Percentiles rank a stretch among this genome's conserved stretches.
Conservation (phyloP, 2,113 vertebrate species). For the Chamaetylas fuelleborni region DNA sequence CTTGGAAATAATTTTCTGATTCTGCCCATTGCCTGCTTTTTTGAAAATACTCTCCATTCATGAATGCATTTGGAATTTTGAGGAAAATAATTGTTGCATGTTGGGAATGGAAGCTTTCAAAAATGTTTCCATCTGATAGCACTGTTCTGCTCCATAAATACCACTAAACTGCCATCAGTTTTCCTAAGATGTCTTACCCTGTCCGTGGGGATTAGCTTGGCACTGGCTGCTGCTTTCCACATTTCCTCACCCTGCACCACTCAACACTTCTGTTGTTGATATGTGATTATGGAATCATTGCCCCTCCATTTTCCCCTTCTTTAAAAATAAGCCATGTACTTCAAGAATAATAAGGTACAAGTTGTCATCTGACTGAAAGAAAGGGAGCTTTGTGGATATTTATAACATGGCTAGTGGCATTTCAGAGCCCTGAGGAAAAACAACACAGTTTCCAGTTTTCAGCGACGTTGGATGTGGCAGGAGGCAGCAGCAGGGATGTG, state of each 20-base stretch:
- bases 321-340: neutral
- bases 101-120: neutral
- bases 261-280: neutral
- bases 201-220: neutral
- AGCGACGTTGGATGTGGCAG: neutral
- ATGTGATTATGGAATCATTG: neutral
- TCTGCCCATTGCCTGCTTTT: neutral
- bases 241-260: neutral
- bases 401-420: slow-evolving; percentile 21
- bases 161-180: neutral
- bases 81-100: neutral
- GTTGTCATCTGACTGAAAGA: slow-evolving; percentile 21
- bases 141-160: neutral
- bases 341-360: slow-evolving; percentile 14
- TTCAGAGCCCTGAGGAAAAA: slow-evolving; percentile 7
- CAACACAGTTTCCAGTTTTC: neutral
- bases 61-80: neutral
- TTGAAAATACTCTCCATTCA: neutral
- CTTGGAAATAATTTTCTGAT: neutral
- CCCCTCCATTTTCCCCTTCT: neutral
- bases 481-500: neutral
- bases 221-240: neutral
- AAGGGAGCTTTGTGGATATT: slow-evolving; percentile 34
- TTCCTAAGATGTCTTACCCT: neutral
- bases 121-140: neutral